Percentiles rank a stretch among this genome's conserved stretches.
phyloP scores from a whole-genome alignment of 2,113 vertebrate genomes.

The Machaerirhynchus nigripectus region DNA sequence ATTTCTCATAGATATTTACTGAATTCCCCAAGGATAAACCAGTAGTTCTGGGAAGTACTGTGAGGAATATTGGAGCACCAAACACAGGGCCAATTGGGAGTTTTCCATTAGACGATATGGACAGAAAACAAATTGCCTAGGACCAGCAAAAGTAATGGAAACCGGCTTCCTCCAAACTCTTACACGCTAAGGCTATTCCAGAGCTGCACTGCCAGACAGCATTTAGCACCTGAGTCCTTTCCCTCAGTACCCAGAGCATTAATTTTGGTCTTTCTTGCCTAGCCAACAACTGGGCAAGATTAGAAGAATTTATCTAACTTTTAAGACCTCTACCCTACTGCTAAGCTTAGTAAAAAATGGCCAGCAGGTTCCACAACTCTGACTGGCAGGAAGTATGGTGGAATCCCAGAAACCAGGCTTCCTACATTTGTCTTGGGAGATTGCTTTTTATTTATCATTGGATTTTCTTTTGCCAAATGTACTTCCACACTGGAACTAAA shows the following conservation, averaged over 20 bases:
- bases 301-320: neutral
- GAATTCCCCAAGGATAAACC: neutral
- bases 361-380: neutral
- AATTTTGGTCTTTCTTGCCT: neutral
- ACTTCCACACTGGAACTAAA: neutral
- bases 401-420: neutral
- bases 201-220: neutral
- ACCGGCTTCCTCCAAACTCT: neutral
- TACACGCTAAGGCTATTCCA: neutral
- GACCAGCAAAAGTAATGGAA: neutral
- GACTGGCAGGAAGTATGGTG: neutral
- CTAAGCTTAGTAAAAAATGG: neutral
- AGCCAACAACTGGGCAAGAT: neutral
- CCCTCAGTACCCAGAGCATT: neutral
- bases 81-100: neutral
- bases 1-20: neutral
- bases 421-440: neutral
- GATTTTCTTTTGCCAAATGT: neutral
- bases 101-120: neutral
- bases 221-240: neutral
- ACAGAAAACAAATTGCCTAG: conserved; percentile 9
- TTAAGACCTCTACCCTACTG: neutral
- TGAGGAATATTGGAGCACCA: neutral
- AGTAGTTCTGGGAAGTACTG: neutral
- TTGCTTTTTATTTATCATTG: neutral